Percentiles rank a stretch among this genome's conserved stretches.
Evolutionary conservation across 2,888 invertebrate species (phyloP).

Genomic region (Penaeus monodon): DNA sequence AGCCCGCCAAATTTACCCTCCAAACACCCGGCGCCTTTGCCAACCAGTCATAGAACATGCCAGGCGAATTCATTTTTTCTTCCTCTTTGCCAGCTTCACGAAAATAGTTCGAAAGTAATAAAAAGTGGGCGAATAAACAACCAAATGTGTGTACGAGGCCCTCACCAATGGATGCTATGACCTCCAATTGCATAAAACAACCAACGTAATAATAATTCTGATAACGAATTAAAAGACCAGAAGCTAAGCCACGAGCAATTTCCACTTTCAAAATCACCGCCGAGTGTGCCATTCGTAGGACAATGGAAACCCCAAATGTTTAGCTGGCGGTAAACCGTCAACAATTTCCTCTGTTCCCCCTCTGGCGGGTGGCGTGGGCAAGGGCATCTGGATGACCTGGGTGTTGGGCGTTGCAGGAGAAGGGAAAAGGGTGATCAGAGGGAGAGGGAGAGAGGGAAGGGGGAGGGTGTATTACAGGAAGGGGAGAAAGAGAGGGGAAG

Average conservation of each 20-base stretch:
- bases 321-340: constrained; percentile 25
- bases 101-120: no score
- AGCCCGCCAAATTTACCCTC: constrained; percentile 56
- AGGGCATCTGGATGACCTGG: constrained; percentile 20
- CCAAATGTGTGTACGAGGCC: no score
- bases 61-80: background rate
- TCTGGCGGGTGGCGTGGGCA: background rate
- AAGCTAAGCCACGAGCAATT: no score
- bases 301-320: no score
- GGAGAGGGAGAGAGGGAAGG: background rate
- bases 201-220: no score
- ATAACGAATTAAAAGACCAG: no score
- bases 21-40: constrained; percentile 36
- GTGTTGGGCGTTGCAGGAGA: background rate
- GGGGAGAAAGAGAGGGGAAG: background rate
- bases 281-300: no score
- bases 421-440: constrained; percentile 2
- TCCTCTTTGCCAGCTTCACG: no score
- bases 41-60: constrained; percentile 40
- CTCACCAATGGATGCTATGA: no score
- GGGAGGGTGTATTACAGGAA: background rate
- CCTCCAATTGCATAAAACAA: no score
- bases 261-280: no score
- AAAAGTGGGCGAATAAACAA: no score
- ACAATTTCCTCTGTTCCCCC: constrained; percentile 38